Percentiles rank a stretch among this genome's conserved stretches.
phyloP scores from a whole-genome alignment of 2,113 vertebrate species.

The Poeciliopsis prolifica region DNA sequence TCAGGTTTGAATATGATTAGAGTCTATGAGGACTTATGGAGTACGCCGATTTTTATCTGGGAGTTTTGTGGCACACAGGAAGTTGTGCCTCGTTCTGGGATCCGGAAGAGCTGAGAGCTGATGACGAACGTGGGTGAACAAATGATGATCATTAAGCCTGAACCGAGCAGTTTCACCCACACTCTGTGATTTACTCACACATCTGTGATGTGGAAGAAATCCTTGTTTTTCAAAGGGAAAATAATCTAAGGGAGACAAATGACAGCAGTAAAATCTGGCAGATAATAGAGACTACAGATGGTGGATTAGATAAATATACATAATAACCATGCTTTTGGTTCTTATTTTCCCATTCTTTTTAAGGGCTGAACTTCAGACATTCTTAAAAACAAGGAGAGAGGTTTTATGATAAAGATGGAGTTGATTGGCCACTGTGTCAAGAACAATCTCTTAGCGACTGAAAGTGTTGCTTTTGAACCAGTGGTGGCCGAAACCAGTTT shows the following conservation, averaged over 20 bases:
- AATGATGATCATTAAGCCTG: slow-evolving; percentile 9
- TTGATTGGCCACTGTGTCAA: too few species aligned
- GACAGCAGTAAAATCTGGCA: not conserved
- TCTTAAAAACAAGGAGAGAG: too few species aligned
- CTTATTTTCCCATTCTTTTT: too few species aligned
- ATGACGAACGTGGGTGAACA: slow-evolving; percentile 16
- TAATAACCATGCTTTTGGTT: too few species aligned
- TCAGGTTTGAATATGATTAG: slow-evolving; percentile 3
- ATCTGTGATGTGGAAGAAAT: slow-evolving; percentile 1
- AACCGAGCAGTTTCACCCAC: slow-evolving; percentile 8
- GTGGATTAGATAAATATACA: not conserved
- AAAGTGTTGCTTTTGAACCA: too few species aligned
- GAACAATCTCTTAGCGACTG: too few species aligned
- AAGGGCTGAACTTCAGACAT: too few species aligned
- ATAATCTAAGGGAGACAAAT: not conserved
- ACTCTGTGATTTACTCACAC: slow-evolving; percentile 2
- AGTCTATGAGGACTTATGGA: not conserved
- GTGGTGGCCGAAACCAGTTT: too few species aligned
- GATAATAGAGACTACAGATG: slow-evolving; percentile 21
- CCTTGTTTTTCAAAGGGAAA: not conserved
- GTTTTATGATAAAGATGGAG: too few species aligned
- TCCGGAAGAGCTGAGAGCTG: not conserved
- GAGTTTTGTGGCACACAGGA: not conserved
- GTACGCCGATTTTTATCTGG: not conserved
- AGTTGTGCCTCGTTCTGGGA: not conserved